These are phyloP conservation scores for Biston stratarius DNA, from an alignment of 2,888 invertebrate genomes.

Conservation along the genomic window DNA sequence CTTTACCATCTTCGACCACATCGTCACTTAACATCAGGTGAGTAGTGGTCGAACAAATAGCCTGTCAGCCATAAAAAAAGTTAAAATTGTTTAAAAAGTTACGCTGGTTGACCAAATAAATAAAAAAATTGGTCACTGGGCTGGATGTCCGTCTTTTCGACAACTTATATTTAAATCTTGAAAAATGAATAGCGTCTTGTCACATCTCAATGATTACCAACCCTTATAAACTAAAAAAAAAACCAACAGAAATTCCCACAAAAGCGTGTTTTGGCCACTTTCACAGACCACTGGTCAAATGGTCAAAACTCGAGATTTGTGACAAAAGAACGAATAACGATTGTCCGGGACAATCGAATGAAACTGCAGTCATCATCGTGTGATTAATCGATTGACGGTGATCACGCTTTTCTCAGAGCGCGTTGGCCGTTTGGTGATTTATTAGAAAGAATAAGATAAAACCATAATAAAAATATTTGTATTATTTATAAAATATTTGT, in stretches of 20 bases:
- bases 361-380: constrained; percentile 55
- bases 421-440: constrained; percentile 16
- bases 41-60: no score
- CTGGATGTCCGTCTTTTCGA: neutral
- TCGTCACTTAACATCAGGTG: no score
- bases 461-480: neutral
- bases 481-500: no score
- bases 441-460: neutral
- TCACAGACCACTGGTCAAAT: constrained; percentile 55
- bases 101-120: neutral
- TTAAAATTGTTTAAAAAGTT: no score
- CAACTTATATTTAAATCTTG: neutral
- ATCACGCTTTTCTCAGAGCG: constrained; percentile 44
- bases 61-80: no score
- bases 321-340: constrained; percentile 58
- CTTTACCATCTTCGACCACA: no score
- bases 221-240: constrained; percentile 10
- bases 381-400: constrained; percentile 64
- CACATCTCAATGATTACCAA: constrained; percentile 9
- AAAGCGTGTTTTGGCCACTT: constrained; percentile 56
- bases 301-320: constrained; percentile 51
- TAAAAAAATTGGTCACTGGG: neutral
- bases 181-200: neutral
- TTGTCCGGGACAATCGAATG: constrained; percentile 54
- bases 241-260: constrained; percentile 62